Evolutionary conservation across 2,113 vertebrate genomes (phyloP).

Genomic region (Geococcyx californianus): DNA sequence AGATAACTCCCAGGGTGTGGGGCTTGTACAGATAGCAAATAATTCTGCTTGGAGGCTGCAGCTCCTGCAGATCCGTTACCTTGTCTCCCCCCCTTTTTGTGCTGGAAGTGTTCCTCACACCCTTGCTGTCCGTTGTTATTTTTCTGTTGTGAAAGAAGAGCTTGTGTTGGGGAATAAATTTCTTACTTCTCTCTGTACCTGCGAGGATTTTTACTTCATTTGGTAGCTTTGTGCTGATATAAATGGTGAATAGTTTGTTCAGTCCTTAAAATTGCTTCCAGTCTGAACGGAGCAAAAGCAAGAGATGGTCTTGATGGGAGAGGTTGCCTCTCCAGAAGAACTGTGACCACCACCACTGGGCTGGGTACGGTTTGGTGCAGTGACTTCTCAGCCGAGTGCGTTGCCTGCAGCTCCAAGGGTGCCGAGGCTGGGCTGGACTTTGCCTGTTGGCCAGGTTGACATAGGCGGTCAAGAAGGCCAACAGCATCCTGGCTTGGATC

Average conservation of each 20-base stretch:
- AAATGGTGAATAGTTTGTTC: not conserved
- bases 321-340: not conserved
- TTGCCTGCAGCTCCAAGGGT: not conserved
- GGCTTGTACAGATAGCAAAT: not conserved
- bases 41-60: not conserved
- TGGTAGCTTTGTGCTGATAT: not conserved
- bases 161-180: not conserved
- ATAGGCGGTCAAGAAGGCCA: no score
- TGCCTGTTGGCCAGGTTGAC: accelerated
- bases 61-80: not conserved
- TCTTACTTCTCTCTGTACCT: not conserved
- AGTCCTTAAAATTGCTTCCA: not conserved
- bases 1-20: not conserved
- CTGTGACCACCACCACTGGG: accelerated
- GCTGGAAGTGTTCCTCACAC: not conserved
- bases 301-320: not conserved
- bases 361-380: not conserved
- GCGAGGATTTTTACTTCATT: not conserved
- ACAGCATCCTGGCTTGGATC: no score
- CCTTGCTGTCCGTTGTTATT: not conserved
- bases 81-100: not conserved
- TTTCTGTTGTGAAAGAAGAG: not conserved
- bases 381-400: accelerated
- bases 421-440: not conserved
- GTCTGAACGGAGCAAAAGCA: not conserved